A percentile compares a stretch with the other conserved stretches of the same genome.
Evolutionary conservation across 2,113 vertebrate genomes (phyloP).

Genomic region (Chamaea fasciata): DNA sequence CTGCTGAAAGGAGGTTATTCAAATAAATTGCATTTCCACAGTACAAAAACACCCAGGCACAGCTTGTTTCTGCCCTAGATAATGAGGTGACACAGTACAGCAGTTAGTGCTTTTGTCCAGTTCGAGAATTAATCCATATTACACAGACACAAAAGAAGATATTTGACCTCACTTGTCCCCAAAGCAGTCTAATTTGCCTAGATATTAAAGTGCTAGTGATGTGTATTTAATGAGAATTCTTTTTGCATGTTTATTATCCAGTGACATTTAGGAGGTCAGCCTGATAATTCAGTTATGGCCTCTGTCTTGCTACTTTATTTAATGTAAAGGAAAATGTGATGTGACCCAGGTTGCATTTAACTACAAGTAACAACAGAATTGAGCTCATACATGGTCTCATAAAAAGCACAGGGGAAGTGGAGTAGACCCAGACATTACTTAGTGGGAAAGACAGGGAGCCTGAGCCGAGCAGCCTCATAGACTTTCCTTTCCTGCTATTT

Average conservation of each 20-base stretch:
- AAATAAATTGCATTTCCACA: conserved; percentile 15
- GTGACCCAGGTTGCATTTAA: conserved; percentile 12
- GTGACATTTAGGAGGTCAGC: conserved; percentile 68
- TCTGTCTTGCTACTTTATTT: conserved; percentile 17
- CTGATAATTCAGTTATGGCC: conserved; percentile 39
- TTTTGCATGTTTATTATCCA: conserved; percentile 57
- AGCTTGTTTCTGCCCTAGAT: conserved; percentile 15
- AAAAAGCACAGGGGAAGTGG: neutral
- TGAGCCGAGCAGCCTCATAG: neutral
- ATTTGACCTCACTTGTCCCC: conserved; percentile 64
- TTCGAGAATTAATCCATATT: conserved; percentile 56
- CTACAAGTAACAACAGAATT: neutral
- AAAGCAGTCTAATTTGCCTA: conserved; percentile 60
- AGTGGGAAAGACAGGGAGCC: neutral
- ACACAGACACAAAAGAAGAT: conserved; percentile 57
- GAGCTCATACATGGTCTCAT: neutral
- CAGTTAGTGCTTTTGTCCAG: conserved; percentile 44
- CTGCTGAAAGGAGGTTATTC: neutral
- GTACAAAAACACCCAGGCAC: neutral
- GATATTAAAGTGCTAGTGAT: conserved; percentile 48
- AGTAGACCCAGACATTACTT: neutral
- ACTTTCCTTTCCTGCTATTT: neutral
- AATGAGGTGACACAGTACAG: conserved; percentile 26
- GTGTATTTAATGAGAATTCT: conserved; percentile 63
- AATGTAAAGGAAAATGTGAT: conserved; percentile 26